Evolutionary conservation across 2,797 vertebrate genomes (phyloP).

Genomic region (Tapirus indicus): DNA sequence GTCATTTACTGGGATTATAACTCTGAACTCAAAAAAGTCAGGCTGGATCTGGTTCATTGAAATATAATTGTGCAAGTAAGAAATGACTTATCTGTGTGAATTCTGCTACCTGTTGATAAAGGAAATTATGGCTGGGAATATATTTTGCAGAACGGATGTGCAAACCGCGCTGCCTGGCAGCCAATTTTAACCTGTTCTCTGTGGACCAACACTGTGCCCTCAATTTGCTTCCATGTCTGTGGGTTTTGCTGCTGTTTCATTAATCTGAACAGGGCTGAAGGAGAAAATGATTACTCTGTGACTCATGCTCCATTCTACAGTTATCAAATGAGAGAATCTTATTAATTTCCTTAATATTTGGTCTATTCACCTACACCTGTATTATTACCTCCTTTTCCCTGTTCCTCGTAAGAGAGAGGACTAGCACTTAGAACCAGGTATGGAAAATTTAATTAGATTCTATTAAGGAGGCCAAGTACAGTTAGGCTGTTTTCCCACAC

Average conservation of each 20-base stretch:
- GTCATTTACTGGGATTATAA: not conserved
- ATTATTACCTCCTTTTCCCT: not conserved
- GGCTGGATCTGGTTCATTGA: not conserved
- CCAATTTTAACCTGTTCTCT: not conserved
- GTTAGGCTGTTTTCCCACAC: not conserved
- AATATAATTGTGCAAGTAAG: not conserved
- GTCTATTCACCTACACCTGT: not conserved
- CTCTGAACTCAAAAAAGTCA: not conserved
- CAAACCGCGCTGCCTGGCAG: not conserved
- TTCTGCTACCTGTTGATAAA: constrained; percentile 42
- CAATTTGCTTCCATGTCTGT: not conserved
- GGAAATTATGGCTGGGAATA: constrained; percentile 38
- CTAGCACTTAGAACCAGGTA: not conserved
- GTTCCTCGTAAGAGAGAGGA: not conserved
- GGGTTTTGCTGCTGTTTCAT: not conserved
- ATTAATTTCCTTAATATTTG: not conserved
- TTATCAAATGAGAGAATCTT: not conserved
- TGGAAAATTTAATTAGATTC: not conserved
- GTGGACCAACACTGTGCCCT: not conserved
- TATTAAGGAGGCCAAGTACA: not conserved
- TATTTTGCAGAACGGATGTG: not conserved
- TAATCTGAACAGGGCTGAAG: constrained; percentile 18
- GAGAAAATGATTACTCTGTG: not conserved
- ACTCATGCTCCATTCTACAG: not conserved
- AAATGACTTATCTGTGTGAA: not conserved